These are phyloP conservation scores for Malurus leucopterus DNA, from an alignment of 2,797 vertebrate genomes.

Conservation along the genomic window DNA sequence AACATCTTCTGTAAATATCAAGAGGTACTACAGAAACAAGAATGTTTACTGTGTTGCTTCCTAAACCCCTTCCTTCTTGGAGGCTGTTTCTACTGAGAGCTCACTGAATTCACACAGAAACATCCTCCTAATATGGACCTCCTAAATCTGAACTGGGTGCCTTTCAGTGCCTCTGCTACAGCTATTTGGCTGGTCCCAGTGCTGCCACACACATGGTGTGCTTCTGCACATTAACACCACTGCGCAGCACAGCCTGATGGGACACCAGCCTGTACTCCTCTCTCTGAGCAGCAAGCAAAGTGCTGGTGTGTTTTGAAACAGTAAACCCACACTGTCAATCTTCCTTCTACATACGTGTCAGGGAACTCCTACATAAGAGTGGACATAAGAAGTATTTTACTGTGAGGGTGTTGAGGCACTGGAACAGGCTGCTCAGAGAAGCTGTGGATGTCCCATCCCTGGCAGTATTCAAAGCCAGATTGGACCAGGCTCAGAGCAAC, in stretches of 20 bases:
- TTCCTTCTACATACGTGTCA: rapidly evolving
- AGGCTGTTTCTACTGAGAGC: background rate
- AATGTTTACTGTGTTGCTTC: background rate
- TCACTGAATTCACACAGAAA: background rate
- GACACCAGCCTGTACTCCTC: background rate
- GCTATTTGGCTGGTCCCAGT: background rate
- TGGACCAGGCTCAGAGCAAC: background rate
- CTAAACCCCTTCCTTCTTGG: background rate
- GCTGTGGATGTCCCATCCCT: background rate
- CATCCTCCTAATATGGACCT: background rate
- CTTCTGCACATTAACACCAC: rapidly evolving
- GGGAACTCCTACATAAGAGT: background rate
- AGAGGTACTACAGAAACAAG: background rate
- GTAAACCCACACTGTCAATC: background rate
- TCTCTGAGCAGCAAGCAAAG: background rate
- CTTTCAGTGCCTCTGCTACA: background rate
- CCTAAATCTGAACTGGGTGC: background rate
- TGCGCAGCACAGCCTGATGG: rapidly evolving
- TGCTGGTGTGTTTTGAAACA: background rate
- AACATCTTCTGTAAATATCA: background rate
- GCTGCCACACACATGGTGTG: rapidly evolving
- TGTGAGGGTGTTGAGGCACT: background rate
- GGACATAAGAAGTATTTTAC: background rate
- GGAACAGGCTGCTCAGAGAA: background rate
- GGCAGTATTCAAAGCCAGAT: background rate